phyloP scores from a whole-genome alignment of 2,888 invertebrate species.

The Girardia tigrina region DNA sequence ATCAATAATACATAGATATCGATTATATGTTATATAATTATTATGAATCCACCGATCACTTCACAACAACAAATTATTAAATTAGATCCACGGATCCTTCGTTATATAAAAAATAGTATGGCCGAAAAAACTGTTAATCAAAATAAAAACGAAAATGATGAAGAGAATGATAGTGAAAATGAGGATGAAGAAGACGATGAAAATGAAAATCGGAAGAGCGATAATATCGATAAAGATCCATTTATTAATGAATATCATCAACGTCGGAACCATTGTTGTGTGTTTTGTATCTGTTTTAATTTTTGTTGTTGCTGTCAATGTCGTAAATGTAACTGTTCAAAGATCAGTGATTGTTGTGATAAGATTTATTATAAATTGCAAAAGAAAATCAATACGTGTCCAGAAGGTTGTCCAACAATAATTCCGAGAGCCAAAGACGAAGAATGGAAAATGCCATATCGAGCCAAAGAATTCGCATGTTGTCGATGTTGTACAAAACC shows the following conservation, averaged over 20 bases:
- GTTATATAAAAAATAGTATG: no score
- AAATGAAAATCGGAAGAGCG: background rate
- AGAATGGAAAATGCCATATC: background rate
- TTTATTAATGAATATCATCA: background rate
- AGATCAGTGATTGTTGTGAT: background rate
- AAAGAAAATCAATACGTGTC: background rate
- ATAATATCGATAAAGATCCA: background rate
- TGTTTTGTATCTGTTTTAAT: conserved; percentile 14
- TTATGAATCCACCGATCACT: no score
- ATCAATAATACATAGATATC: no score
- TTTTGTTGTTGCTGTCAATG: background rate
- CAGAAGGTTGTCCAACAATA: background rate
- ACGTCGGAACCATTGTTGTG: background rate
- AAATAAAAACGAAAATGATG: background rate
- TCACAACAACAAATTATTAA: no score
- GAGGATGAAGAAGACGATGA: background rate
- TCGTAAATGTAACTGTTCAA: background rate
- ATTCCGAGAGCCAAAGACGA: background rate
- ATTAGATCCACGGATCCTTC: no score
- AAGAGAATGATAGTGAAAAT: background rate
- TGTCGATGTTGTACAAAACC: conserved; percentile 4
- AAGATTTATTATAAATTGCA: background rate
- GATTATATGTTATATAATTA: no score
- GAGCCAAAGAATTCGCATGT: background rate
- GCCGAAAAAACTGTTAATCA: background rate